These are phyloP conservation scores for Calosoma granatense DNA, from an alignment of 1,140 invertebrate species.

Conservation along the genomic window DNA sequence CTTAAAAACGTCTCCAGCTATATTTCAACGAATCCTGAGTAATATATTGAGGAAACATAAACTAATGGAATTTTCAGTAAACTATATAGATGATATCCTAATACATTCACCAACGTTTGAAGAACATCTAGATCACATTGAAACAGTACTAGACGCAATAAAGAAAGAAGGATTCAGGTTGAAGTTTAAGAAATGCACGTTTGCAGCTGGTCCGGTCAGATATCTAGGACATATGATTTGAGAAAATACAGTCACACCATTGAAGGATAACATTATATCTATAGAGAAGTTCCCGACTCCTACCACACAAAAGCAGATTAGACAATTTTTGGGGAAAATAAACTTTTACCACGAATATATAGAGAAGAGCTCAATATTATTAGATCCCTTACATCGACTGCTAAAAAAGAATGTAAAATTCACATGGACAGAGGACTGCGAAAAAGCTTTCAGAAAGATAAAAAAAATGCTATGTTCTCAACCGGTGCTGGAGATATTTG, in stretches of 20 bases:
- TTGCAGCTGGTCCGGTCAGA: conserved; percentile 20
- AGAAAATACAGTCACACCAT: conserved; percentile 19
- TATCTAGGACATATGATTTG: conserved; percentile 24
- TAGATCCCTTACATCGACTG: conserved; percentile 21
- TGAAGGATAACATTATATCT: conserved; percentile 21
- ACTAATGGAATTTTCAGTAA: conserved; percentile 20
- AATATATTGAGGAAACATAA: conserved; percentile 28
- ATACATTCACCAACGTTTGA: conserved; percentile 28
- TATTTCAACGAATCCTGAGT: conserved; percentile 29
- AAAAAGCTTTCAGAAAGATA: conserved; percentile 21
- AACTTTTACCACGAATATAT: conserved; percentile 23
- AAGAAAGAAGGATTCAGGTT: conserved; percentile 21
- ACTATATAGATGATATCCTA: conserved; percentile 29
- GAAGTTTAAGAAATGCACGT: conserved; percentile 24
- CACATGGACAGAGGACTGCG: conserved; percentile 18
- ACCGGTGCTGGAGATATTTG: conserved; percentile 25
- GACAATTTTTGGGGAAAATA: conserved; percentile 20
- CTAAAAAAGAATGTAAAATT: conserved; percentile 20
- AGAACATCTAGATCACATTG: conserved; percentile 25
- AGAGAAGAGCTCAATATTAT: conserved; percentile 15
- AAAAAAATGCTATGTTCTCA: conserved; percentile 21
- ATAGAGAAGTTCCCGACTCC: conserved; percentile 20
- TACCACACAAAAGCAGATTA: conserved; percentile 17
- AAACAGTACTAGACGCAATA: conserved; percentile 22
- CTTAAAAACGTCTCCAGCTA: conserved; percentile 28